Conservation (phyloP, 2,888 invertebrate species). For the Pantelozetes paolii region DNA sequence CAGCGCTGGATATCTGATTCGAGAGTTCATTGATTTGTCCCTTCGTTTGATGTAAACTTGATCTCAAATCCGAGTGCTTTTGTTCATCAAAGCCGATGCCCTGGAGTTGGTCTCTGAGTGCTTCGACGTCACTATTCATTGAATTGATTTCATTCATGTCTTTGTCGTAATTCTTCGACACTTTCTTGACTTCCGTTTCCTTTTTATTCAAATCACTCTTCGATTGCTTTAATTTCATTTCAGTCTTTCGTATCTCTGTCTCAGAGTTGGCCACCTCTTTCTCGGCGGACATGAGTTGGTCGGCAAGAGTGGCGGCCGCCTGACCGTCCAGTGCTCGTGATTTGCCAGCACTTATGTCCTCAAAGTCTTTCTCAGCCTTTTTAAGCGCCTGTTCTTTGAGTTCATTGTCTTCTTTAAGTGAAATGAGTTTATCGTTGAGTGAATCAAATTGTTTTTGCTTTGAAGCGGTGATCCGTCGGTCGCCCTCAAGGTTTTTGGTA, state of each 20-base stretch:
- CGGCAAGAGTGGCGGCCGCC: conserved; percentile 75
- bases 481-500: conserved; percentile 57
- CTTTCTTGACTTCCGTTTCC: conserved; percentile 62
- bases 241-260: conserved; percentile 71
- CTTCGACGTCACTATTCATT: conserved; percentile 60
- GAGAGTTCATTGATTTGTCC: conserved; percentile 55
- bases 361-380: conserved; percentile 70
- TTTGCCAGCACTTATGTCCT: conserved; percentile 78
- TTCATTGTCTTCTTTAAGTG: conserved; percentile 64
- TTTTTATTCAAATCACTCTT: conserved; percentile 63
- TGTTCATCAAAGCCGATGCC: conserved; percentile 52
- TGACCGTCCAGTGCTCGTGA: conserved; percentile 70
- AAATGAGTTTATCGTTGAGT: conserved; percentile 60
- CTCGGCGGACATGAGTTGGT: conserved; percentile 80
- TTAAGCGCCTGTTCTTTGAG: conserved; percentile 64
- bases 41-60: conserved; percentile 50
- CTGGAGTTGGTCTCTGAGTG: conserved; percentile 50
- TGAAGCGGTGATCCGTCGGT: conserved; percentile 48
- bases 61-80: conserved; percentile 43
- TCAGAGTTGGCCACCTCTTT: conserved; percentile 69
- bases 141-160: conserved; percentile 38
- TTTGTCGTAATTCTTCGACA: conserved; percentile 47
- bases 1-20: conserved; percentile 40
- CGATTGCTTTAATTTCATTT: conserved; percentile 67
- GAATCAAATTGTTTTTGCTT: conserved; percentile 55